These are phyloP conservation scores for Calonectris borealis DNA, from an alignment of 2,113 vertebrate genomes.

Conservation along the genomic window DNA sequence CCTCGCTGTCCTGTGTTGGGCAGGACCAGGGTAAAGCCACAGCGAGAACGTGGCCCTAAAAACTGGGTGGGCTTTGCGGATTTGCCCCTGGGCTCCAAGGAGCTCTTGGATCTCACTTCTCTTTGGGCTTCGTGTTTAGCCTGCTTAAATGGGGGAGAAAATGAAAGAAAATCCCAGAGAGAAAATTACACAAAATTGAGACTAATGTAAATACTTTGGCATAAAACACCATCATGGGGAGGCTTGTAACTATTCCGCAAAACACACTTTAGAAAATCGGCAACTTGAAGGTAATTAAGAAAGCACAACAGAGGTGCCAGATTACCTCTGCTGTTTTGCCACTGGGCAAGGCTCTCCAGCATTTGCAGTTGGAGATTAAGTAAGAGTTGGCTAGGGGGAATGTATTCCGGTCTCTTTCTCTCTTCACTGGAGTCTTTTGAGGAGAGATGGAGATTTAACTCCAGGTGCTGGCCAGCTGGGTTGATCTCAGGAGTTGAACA, in stretches of 20 bases:
- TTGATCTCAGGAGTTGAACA: background rate
- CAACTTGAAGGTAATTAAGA: background rate
- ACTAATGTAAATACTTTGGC: background rate
- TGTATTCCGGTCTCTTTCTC: background rate
- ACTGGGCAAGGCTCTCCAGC: background rate
- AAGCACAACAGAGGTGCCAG: background rate
- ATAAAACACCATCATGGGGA: background rate
- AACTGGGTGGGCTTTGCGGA: background rate
- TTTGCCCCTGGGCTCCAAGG: background rate
- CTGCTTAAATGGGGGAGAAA: background rate
- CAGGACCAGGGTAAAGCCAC: background rate
- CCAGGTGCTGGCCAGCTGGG: background rate
- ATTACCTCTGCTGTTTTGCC: background rate
- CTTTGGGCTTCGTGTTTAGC: background rate
- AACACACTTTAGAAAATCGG: background rate
- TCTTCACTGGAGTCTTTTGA: background rate
- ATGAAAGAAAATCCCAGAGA: background rate
- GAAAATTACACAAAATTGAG: background rate
- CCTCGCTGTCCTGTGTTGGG: background rate
- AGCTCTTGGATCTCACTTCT: background rate
- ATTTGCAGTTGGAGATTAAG: background rate
- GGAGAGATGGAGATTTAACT: background rate
- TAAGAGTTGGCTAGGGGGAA: background rate
- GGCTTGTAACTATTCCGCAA: background rate
- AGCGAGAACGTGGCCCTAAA: background rate